These are phyloP conservation scores for Gadus chalcogrammus DNA, from an alignment of 2,113 vertebrate species.

Conservation along the genomic window DNA sequence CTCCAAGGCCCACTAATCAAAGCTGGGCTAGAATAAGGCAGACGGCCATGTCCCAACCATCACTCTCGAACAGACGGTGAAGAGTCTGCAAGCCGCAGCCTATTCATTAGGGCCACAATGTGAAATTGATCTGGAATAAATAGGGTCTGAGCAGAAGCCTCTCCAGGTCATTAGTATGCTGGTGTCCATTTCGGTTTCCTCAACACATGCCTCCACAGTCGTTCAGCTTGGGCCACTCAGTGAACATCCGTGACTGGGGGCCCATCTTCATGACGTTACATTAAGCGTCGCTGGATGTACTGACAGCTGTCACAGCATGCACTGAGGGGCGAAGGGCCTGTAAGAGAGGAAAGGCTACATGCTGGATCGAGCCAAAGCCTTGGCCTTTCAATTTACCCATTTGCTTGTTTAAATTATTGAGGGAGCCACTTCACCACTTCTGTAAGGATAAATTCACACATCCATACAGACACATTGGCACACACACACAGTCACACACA, in stretches of 20 bases:
- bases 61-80: constrained; percentile 4
- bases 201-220: constrained; percentile 50
- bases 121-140: constrained; percentile 39
- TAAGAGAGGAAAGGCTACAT: constrained; percentile 17
- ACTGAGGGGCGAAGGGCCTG: constrained; percentile 39
- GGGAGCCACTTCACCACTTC: constrained; percentile 25
- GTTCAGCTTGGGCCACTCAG: constrained; percentile 35
- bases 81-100: constrained; percentile 11
- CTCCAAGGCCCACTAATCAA: constrained; percentile 15
- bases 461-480: not conserved
- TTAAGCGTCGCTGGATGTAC: constrained; percentile 26
- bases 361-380: constrained; percentile 31
- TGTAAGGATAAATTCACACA: not conserved
- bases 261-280: constrained; percentile 42
- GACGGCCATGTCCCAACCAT: constrained; percentile 1
- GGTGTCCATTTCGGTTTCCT: constrained; percentile 35
- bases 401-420: constrained; percentile 54
- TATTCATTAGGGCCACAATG: constrained; percentile 29
- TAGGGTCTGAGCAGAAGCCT: constrained; percentile 29
- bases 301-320: constrained; percentile 33
- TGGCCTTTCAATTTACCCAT: constrained; percentile 42
- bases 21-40: not conserved
- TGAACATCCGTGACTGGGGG: constrained; percentile 31
- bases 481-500: constrained; percentile 22
- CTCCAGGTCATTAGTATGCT: constrained; percentile 37